Evolutionary conservation across 1,140 invertebrate genomes (phyloP).

Genomic region (Drosophila equinoxialis): DNA sequence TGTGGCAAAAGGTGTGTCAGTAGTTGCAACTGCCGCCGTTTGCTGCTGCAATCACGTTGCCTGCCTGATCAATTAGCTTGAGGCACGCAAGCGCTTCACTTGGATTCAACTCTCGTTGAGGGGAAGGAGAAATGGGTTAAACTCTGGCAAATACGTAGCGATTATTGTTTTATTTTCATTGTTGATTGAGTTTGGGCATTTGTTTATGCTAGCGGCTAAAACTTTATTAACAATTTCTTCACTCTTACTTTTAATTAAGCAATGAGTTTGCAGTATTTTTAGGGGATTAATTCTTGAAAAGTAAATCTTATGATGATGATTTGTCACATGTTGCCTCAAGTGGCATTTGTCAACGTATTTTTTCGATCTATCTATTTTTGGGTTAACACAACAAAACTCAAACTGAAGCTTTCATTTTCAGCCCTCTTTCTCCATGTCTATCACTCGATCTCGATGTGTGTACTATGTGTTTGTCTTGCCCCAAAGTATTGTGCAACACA

Average conservation of each 20-base stretch:
- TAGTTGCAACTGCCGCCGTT: slow-evolving; percentile 62
- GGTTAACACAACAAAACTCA: slow-evolving; percentile 60
- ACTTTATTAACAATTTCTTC: slow-evolving; percentile 61
- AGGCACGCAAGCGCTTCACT: slow-evolving; percentile 60
- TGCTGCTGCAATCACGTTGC: slow-evolving; percentile 66
- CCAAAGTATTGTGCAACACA: slow-evolving; percentile 51
- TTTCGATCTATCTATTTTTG: slow-evolving; percentile 39
- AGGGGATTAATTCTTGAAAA: slow-evolving; percentile 80
- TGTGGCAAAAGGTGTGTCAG: slow-evolving; percentile 62
- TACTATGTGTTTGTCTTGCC: too few species aligned
- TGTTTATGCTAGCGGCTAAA: slow-evolving; percentile 21
- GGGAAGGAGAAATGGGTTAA: slow-evolving; percentile 61
- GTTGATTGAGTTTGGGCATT: slow-evolving; percentile 57
- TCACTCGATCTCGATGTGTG: too few species aligned
- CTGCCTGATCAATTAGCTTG: slow-evolving; percentile 67
- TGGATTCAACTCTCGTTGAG: slow-evolving; percentile 32
- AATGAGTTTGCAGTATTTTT: slow-evolving; percentile 63
- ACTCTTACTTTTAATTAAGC: slow-evolving; percentile 81
- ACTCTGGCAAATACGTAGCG: slow-evolving; percentile 10
- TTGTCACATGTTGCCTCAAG: slow-evolving; percentile 61
- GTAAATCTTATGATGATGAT: slow-evolving; percentile 72
- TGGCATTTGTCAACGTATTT: slow-evolving; percentile 10
- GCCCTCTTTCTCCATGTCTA: slow-evolving; percentile 1
- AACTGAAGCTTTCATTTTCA: slow-evolving; percentile 67
- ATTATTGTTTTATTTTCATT: slow-evolving; percentile 69